Conservation (phyloP, 2,797 vertebrate genomes). For the Malacoctenus gilli region DNA sequence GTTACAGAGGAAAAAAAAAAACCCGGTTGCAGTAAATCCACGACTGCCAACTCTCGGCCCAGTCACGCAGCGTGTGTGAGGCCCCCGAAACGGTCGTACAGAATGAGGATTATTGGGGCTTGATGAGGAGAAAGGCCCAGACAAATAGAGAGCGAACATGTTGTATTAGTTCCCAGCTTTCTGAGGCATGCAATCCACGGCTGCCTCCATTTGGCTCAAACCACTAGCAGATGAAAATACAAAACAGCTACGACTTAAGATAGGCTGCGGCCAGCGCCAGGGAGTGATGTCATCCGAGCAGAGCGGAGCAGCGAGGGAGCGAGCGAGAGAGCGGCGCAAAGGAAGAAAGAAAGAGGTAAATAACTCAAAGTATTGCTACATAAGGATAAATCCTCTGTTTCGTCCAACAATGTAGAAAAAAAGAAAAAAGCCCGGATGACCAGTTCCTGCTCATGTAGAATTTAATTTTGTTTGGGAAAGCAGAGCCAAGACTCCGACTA, state of each 20-base stretch:
- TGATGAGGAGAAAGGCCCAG: slow-evolving; percentile 50
- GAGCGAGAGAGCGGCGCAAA: slow-evolving; percentile 3
- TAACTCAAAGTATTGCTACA: slow-evolving; percentile 61
- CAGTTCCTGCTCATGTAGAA: slow-evolving; percentile 46
- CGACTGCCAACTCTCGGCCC: slow-evolving; percentile 24
- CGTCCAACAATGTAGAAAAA: slow-evolving; percentile 34
- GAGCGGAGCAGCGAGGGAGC: slow-evolving; percentile 30
- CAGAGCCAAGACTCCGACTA: slow-evolving; percentile 36
- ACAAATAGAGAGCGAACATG: slow-evolving; percentile 65
- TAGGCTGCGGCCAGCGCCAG: slow-evolving; percentile 59
- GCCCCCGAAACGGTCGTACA: slow-evolving; percentile 44
- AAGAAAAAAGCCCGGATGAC: slow-evolving; percentile 34
- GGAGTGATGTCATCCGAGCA: slow-evolving; percentile 73
- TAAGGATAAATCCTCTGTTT: slow-evolving; percentile 47
- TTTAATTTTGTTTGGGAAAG: slow-evolving; percentile 37
- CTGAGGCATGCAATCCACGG: slow-evolving; percentile 74
- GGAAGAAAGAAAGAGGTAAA: slow-evolving; percentile 47
- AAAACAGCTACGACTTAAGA: slow-evolving; percentile 77
- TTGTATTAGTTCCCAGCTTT: slow-evolving; percentile 77
- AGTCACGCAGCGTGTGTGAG: slow-evolving; percentile 32
- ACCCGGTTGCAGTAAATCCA: slow-evolving; percentile 26
- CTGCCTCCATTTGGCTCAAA: slow-evolving; percentile 78
- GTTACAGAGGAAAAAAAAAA: too few relatives aligned
- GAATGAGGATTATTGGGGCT: slow-evolving; percentile 58
- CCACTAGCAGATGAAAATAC: slow-evolving; percentile 78